Percentiles rank a stretch among this genome's conserved stretches.
These are phyloP conservation scores for Semaprochilodus insignis DNA, from an alignment of 2,797 vertebrate species.

Conservation along the genomic window DNA sequence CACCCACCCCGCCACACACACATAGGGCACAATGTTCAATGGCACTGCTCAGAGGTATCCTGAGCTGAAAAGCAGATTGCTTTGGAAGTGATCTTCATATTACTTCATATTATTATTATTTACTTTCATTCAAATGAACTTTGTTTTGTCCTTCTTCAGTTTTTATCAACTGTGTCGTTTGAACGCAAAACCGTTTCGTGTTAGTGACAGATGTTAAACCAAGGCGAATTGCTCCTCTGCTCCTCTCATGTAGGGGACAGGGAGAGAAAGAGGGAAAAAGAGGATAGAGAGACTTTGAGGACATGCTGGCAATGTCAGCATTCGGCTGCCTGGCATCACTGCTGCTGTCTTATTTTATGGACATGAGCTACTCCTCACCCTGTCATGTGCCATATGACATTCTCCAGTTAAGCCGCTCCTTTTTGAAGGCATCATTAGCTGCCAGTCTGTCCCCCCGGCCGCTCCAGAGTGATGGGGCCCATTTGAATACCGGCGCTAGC, in stretches of 20 bases:
- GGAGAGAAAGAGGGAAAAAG: neutral
- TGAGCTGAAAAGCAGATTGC: no score
- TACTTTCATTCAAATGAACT: no score
- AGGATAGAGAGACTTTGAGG: neutral
- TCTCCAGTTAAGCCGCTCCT: conserved; percentile 59
- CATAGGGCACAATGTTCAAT: no score
- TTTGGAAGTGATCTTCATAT: no score
- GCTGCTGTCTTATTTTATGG: conserved; percentile 39
- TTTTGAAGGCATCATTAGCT: conserved; percentile 74
- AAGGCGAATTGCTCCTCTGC: no score
- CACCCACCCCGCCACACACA: no score
- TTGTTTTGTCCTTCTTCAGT: no score
- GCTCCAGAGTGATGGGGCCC: conserved; percentile 76
- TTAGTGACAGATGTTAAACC: no score
- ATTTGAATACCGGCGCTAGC: conserved; percentile 81
- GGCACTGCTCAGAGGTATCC: no score
- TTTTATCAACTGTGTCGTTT: no score
- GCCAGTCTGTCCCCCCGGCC: conserved; percentile 75
- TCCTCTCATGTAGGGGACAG: neutral
- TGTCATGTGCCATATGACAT: conserved; percentile 64
- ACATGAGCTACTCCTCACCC: conserved; percentile 45
- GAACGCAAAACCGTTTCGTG: no score
- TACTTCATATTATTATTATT: no score
- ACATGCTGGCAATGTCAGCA: neutral
- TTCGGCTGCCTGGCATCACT: conserved; percentile 30